Evolutionary conservation across 2,888 invertebrate genomes (phyloP).

Genomic region (Eubasilissa splendida): DNA sequence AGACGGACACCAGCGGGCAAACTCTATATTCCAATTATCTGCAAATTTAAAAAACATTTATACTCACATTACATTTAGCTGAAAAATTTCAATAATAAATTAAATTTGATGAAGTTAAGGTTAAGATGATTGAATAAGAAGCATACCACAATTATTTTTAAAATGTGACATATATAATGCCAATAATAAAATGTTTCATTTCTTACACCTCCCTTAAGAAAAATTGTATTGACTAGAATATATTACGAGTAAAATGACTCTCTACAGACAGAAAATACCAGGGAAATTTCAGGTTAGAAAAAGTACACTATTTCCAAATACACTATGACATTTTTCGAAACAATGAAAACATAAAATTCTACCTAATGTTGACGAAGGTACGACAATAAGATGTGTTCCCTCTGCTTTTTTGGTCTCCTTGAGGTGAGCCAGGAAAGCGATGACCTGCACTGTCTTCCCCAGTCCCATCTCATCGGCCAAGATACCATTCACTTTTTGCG

Average conservation of each 20-base stretch:
- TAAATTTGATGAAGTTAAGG: too few species aligned
- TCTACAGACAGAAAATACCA: too few species aligned
- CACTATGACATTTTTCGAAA: too few species aligned
- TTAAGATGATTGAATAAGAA: too few species aligned
- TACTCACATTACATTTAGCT: background rate
- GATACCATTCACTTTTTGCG: slow-evolving; percentile 93
- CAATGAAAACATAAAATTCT: slow-evolving; percentile 59
- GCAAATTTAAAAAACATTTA: slow-evolving; percentile 36
- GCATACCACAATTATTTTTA: too few species aligned
- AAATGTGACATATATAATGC: too few species aligned
- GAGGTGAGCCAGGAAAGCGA: slow-evolving; percentile 91
- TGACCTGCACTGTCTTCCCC: slow-evolving; percentile 95
- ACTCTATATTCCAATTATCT: slow-evolving; percentile 90
- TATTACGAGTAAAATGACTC: too few species aligned
- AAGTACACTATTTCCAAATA: too few species aligned
- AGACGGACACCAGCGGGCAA: slow-evolving; percentile 84
- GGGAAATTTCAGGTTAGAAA: too few species aligned
- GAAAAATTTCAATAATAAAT: background rate
- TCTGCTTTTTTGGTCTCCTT: slow-evolving; percentile 82
- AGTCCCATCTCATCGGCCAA: slow-evolving; percentile 98
- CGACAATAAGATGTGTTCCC: slow-evolving; percentile 93
- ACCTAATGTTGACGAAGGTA: slow-evolving; percentile 97
- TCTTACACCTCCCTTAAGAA: background rate
- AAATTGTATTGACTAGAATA: background rate
- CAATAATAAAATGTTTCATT: too few species aligned